Base-by-base conservation (phyloP, 1,140 invertebrate genomes). In the Drosophila mojavensis region DNA sequence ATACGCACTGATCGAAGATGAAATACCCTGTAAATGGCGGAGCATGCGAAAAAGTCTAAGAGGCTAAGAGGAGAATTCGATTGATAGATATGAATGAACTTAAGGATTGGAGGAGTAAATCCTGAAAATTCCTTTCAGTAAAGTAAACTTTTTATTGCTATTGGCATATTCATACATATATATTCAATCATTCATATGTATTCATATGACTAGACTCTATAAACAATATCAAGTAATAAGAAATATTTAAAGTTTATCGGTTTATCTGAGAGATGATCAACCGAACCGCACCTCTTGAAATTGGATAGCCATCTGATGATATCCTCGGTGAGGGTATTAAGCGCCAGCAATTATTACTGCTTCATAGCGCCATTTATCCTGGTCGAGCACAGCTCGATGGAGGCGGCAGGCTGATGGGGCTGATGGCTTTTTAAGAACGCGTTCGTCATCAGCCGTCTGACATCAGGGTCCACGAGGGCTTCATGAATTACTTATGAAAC, bases 401-500 rank as follows among this genome's bases (percentile, higher is more conserved):
- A 24, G 20, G 2, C 20, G 3, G 20, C 20, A 24, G 28, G 28
- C 28, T 30, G 28, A 24, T 5, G 4, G 28, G 28, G 45, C 26
- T 26, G 13, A 50, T 36, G 15, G 45, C n/a, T 45, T 33, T 61
- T 48, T 48, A 3, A 39, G 45, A n/a, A 45, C 36, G 9, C 26
- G 64, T 30, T 60, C 39, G 68, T 50, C 60, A 63, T 28, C 20
- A 41, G 53, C n/a, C 20, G 26, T 15, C 17, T 24, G 54, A 59
- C 59, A 55, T 50, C 66, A 47, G 28, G 47, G 51, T 30, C 61
- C 39, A 50, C 41, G 48, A 9, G 33, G 6, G 26, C 41, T 50
- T 24, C 33, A 41, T 71, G 53, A 65, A 71, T 65, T 39, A 70
- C 60, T 64, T 39, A 63, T 50, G 33, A 55, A 47, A 36, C 4